Percentiles rank a stretch among this genome's conserved stretches.
Conservation (phyloP, 2,888 invertebrate genomes). For the Brassicogethes aeneus region DNA sequence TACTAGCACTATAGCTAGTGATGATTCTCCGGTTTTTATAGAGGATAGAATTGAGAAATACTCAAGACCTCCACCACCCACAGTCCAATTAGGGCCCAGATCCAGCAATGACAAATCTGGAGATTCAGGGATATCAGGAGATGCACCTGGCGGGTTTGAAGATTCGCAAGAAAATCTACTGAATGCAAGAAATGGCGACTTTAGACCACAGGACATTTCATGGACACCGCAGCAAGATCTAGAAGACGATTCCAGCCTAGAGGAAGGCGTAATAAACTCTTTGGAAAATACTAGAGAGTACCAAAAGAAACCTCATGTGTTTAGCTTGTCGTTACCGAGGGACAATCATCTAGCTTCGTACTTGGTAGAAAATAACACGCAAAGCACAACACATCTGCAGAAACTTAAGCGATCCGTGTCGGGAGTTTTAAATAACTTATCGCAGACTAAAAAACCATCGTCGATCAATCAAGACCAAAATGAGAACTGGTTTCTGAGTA, state of each 20-base stretch:
- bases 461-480: constrained; percentile 36
- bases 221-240: constrained; percentile 87
- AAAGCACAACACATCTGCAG: constrained; percentile 39
- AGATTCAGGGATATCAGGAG: constrained; percentile 77
- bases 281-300: constrained; percentile 13
- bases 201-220: constrained; percentile 29
- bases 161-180: constrained; percentile 40
- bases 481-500: constrained; percentile 74
- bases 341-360: constrained; percentile 47
- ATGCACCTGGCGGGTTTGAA: constrained; percentile 52
- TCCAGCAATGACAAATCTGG: constrained; percentile 64
- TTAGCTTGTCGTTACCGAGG: constrained; percentile 67
- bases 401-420: constrained; percentile 64
- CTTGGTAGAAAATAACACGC: constrained; percentile 33
- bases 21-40: constrained; percentile 37
- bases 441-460: constrained; percentile 22
- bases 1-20: constrained; percentile 27
- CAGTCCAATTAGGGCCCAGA: constrained; percentile 43
- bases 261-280: constrained; percentile 28
- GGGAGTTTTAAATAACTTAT: constrained; percentile 40
- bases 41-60: constrained; percentile 47
- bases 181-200: constrained; percentile 25
- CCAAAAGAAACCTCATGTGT: constrained; percentile 48
- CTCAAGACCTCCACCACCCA: constrained; percentile 45
- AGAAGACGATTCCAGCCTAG: constrained; percentile 42